Conservation (phyloP, 2,888 invertebrate species). For the Nymphalis urticae region DNA sequence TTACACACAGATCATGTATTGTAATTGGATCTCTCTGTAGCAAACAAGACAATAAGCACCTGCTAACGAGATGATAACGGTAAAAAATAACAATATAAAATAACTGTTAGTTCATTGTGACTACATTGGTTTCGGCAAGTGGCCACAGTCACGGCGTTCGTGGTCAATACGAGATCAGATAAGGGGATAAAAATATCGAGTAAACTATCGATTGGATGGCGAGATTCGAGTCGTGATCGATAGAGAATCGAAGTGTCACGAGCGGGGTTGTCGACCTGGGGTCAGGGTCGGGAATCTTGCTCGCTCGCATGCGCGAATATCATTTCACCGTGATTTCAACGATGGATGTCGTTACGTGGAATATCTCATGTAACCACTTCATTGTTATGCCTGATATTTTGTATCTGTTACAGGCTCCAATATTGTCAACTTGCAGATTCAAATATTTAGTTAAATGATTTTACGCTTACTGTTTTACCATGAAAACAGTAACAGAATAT, state of each 20-base stretch:
- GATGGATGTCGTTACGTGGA: slow-evolving; percentile 72
- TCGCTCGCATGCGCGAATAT: slow-evolving; percentile 71
- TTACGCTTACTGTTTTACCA: neutral
- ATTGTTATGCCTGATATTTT: slow-evolving; percentile 68
- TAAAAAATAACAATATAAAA: slow-evolving; percentile 64
- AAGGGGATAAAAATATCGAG: slow-evolving; percentile 70
- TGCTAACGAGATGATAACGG: slow-evolving; percentile 69
- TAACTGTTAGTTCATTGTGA: slow-evolving; percentile 67
- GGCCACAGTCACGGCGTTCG: slow-evolving; percentile 63
- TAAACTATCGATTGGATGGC: slow-evolving; percentile 61
- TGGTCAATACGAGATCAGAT: slow-evolving; percentile 64
- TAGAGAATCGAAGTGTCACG: slow-evolving; percentile 81
- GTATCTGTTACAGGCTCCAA: slow-evolving; percentile 37
- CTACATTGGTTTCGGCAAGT: slow-evolving; percentile 64
- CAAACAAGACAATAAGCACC: slow-evolving; percentile 51
- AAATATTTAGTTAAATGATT: slow-evolving; percentile 11
- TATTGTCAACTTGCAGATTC: slow-evolving; percentile 20
- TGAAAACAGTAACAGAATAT: too few species aligned
- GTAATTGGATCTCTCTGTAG: slow-evolving; percentile 36
- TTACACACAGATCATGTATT: slow-evolving; percentile 31
- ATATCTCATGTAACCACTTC: slow-evolving; percentile 68
- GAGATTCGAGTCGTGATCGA: slow-evolving; percentile 78
- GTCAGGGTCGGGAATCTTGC: slow-evolving; percentile 74
- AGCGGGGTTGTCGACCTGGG: slow-evolving; percentile 71
- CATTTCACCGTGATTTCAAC: slow-evolving; percentile 56